phyloP scores from a whole-genome alignment of 2,797 vertebrate species.

The Scleropages formosus region DNA sequence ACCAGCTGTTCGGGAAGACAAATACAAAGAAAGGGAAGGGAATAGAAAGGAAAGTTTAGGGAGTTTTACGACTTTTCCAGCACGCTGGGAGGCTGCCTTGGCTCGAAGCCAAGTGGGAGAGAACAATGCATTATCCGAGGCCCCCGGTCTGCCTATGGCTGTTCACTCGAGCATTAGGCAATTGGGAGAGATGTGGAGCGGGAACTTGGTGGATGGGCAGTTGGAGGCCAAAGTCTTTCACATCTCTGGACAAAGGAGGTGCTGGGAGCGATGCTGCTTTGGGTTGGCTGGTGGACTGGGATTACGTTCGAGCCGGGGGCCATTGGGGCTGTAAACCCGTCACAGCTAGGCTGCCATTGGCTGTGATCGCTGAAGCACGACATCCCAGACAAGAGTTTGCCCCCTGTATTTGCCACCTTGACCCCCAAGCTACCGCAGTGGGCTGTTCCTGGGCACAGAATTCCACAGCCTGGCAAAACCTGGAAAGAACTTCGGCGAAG shows the following conservation, averaged over 20 bases:
- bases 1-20: constrained; percentile 53
- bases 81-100: constrained; percentile 54
- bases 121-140: constrained; percentile 60
- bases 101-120: constrained; percentile 57
- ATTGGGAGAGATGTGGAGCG: constrained; percentile 48
- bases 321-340: constrained; percentile 42
- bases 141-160: constrained; percentile 60
- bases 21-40: constrained; percentile 51
- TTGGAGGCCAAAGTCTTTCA: constrained; percentile 39
- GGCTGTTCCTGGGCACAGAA: background rate
- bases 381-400: constrained; percentile 12
- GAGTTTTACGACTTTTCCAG: constrained; percentile 61
- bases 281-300: constrained; percentile 40
- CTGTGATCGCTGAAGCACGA: constrained; percentile 31
- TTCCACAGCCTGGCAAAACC: background rate
- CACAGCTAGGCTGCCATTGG: constrained; percentile 28
- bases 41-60: constrained; percentile 58
- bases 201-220: constrained; percentile 33
- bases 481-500: constrained; percentile 3
- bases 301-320: constrained; percentile 37
- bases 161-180: constrained; percentile 64
- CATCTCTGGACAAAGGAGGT: constrained; percentile 27
- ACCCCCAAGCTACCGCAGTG: background rate
- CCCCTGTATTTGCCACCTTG: background rate
- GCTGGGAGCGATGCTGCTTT: background rate